Evolutionary conservation across 2,113 vertebrate genomes (phyloP).

Genomic region (Cyanoramphus novaezelandiae): DNA sequence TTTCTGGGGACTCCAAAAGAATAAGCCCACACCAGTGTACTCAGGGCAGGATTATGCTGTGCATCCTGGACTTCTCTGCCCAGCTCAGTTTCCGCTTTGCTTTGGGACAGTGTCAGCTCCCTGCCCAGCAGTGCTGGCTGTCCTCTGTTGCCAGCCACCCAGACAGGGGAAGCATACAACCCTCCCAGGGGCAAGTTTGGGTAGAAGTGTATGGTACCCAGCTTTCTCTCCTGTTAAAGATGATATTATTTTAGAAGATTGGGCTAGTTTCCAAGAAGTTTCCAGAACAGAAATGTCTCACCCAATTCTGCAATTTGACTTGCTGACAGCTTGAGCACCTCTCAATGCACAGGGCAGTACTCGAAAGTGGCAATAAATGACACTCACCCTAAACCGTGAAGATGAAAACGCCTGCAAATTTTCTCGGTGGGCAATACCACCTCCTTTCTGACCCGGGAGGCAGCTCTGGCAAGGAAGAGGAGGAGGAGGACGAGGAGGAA

Average conservation of each 20-base stretch:
- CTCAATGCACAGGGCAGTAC: fast-evolving
- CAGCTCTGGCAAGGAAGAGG: background rate
- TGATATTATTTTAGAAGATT: background rate
- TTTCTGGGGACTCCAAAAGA: background rate
- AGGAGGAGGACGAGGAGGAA: fast-evolving
- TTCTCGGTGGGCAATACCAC: background rate
- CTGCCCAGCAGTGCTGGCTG: fast-evolving
- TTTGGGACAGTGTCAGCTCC: fast-evolving
- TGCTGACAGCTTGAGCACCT: fast-evolving
- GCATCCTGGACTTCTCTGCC: too few species aligned
- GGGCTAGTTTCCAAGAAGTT: background rate
- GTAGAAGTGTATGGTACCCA: too few species aligned
- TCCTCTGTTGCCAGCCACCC: background rate
- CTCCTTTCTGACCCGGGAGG: background rate
- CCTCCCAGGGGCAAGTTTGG: fast-evolving
- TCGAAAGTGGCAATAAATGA: background rate
- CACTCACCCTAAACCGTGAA: background rate
- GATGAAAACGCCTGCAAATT: background rate
- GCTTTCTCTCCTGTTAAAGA: background rate
- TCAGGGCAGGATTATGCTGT: background rate
- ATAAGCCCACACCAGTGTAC: fast-evolving
- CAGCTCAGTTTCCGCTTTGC: background rate
- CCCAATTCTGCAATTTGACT: background rate
- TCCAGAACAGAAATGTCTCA: background rate
- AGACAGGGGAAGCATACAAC: background rate